phyloP scores from a whole-genome alignment of 2,888 invertebrate genomes.

The Thera britannica region DNA sequence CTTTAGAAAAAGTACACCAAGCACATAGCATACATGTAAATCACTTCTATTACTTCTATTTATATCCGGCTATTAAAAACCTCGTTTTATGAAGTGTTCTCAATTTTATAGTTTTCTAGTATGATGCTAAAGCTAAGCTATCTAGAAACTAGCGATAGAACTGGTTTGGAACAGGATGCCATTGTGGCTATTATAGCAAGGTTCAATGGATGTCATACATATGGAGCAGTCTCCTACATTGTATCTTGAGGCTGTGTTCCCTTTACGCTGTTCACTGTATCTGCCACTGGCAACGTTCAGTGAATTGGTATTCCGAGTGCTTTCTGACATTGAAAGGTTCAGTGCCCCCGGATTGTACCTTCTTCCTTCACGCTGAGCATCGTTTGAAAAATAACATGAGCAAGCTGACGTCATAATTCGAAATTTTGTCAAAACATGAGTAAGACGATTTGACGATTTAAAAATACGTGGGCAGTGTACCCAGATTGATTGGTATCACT shows the following conservation, averaged over 20 bases:
- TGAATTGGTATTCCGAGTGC: too few relatives aligned
- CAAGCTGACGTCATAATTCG: too few relatives aligned
- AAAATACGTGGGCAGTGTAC: too few relatives aligned
- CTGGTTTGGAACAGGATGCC: conserved; percentile 49
- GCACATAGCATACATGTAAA: neutral
- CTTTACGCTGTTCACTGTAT: neutral
- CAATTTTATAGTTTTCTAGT: conserved; percentile 18
- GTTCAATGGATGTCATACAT: conserved; percentile 41
- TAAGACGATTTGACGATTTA: too few relatives aligned
- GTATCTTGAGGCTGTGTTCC: conserved; percentile 2
- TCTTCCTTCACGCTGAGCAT: too few relatives aligned
- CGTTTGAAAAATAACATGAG: neutral
- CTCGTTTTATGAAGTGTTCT: conserved; percentile 1
- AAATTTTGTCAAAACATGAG: too few relatives aligned
- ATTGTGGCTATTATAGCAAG: conserved; percentile 41
- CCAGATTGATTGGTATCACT: too few relatives aligned
- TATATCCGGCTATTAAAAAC: neutral
- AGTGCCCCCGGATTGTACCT: too few relatives aligned
- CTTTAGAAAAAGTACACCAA: neutral
- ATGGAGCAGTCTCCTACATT: conserved; percentile 25
- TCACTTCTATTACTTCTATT: neutral
- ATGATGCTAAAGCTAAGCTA: conserved; percentile 23
- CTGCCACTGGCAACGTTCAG: neutral
- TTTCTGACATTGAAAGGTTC: neutral
- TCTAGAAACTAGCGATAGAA: conserved; percentile 32